These are phyloP conservation scores for Apamea epomidion DNA, from an alignment of 2,888 invertebrate genomes.

Conservation along the genomic window DNA sequence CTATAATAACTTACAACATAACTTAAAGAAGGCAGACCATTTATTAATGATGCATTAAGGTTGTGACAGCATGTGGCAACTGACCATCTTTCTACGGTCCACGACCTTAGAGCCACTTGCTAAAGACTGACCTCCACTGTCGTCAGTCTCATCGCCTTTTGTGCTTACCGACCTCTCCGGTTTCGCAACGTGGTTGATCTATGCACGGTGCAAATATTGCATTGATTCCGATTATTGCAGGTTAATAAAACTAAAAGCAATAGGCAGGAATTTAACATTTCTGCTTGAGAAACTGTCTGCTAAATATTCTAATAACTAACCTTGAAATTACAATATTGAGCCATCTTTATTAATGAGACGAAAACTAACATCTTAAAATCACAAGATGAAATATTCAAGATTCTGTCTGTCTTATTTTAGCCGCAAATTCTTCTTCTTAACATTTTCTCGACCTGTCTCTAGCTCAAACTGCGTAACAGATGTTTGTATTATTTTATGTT, in stretches of 20 bases:
- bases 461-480: background rate
- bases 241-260: constrained; percentile 23
- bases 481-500: background rate
- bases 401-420: constrained; percentile 18
- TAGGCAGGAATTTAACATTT: constrained; percentile 7
- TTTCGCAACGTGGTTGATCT: constrained; percentile 56
- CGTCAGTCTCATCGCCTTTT: constrained; percentile 39
- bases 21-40: constrained; percentile 21
- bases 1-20: constrained; percentile 22
- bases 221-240: constrained; percentile 30
- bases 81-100: constrained; percentile 47
- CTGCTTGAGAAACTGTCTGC: constrained; percentile 4
- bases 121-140: constrained; percentile 52
- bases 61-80: constrained; percentile 57
- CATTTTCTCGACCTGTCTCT: constrained; percentile 6
- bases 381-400: constrained; percentile 44
- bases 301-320: constrained; percentile 44
- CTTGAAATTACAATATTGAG: constrained; percentile 46
- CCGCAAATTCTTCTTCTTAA: constrained; percentile 18
- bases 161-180: constrained; percentile 33
- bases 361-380: constrained; percentile 44
- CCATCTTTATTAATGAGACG: constrained; percentile 54
- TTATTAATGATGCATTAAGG: constrained; percentile 40
- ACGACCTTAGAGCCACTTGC: constrained; percentile 55
- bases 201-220: constrained; percentile 43